A percentile compares a stretch with the other conserved stretches of the same genome.
phyloP scores from a whole-genome alignment of 2,888 invertebrate genomes.

The Phytoseiulus persimilis region DNA sequence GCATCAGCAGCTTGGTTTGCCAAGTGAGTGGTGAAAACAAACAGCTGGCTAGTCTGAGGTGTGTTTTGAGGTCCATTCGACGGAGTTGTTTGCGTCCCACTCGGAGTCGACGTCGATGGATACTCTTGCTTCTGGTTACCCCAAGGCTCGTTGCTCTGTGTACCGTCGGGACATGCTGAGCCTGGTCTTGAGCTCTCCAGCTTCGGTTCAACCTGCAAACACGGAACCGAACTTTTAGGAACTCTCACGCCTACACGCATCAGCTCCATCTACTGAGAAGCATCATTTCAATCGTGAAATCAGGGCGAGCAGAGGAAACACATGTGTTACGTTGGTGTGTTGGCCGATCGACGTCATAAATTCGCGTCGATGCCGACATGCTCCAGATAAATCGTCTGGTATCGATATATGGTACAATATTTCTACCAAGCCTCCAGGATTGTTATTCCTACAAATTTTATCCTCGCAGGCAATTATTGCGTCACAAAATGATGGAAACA shows the following conservation, averaged over 20 bases:
- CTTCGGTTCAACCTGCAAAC: slow-evolving; percentile 22
- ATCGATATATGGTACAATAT: background rate
- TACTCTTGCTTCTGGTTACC: slow-evolving; percentile 27
- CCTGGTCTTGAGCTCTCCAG: slow-evolving; percentile 26
- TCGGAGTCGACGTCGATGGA: slow-evolving; percentile 25
- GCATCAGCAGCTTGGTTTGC: slow-evolving; percentile 92
- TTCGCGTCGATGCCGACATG: background rate
- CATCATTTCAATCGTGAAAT: background rate
- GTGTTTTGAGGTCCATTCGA: slow-evolving; percentile 76
- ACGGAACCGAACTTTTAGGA: background rate
- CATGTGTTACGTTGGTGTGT: background rate
- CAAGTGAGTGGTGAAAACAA: slow-evolving; percentile 86
- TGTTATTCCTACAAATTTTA: background rate
- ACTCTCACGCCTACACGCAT: too few species aligned
- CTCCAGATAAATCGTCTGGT: background rate
- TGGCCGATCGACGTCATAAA: background rate
- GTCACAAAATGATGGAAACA: too few species aligned
- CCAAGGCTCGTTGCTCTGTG: slow-evolving; percentile 15
- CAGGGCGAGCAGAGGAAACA: background rate
- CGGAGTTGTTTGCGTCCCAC: slow-evolving; percentile 56
- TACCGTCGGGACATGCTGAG: slow-evolving; percentile 33
- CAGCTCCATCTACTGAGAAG: too few species aligned
- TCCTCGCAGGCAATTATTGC: background rate
- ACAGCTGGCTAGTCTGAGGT: slow-evolving; percentile 96
- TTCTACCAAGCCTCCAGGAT: background rate